Conservation (phyloP, 2,888 invertebrate genomes). For the Philonicus albiceps region DNA sequence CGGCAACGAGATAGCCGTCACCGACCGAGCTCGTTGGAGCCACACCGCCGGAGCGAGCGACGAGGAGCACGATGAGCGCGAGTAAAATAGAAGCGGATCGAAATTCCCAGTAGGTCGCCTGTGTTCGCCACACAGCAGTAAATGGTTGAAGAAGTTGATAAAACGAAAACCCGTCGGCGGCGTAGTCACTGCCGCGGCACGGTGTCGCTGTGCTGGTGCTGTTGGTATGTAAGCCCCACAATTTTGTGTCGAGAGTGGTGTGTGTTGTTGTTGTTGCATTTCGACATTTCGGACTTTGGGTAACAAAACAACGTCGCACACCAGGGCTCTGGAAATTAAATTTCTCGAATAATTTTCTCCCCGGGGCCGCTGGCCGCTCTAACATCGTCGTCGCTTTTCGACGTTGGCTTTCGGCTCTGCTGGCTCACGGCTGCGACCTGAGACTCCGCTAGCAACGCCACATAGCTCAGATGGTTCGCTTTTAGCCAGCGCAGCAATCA, state of each 20-base stretch:
- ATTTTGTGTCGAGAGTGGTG: neutral
- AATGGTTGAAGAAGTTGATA: conserved; percentile 42
- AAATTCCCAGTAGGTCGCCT: conserved; percentile 37
- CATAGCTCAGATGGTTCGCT: neutral
- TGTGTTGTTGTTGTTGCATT: neutral
- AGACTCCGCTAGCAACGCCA: neutral
- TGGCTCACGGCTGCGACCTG: neutral
- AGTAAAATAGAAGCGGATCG: neutral
- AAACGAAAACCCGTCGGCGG: conserved; percentile 2
- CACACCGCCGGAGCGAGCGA: neutral
- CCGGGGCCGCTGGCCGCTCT: neutral
- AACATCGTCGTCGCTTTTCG: neutral
- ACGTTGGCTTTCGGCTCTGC: neutral
- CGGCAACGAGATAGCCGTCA: conserved; percentile 1
- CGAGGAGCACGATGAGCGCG: neutral
- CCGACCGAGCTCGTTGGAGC: neutral
- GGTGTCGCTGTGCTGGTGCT: conserved; percentile 9
- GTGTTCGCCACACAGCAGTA: conserved; percentile 17
- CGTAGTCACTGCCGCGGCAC: neutral
- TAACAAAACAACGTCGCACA: neutral
- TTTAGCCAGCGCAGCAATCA: neutral
- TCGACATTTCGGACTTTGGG: conserved; percentile 27
- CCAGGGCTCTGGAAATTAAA: neutral
- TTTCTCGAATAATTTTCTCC: neutral
- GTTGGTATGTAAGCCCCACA: conserved; percentile 26